A percentile compares a stretch with the other conserved stretches of the same genome.
These are phyloP conservation scores for Caradrina kadenii DNA, from an alignment of 2,888 invertebrate species.

Conservation along the genomic window DNA sequence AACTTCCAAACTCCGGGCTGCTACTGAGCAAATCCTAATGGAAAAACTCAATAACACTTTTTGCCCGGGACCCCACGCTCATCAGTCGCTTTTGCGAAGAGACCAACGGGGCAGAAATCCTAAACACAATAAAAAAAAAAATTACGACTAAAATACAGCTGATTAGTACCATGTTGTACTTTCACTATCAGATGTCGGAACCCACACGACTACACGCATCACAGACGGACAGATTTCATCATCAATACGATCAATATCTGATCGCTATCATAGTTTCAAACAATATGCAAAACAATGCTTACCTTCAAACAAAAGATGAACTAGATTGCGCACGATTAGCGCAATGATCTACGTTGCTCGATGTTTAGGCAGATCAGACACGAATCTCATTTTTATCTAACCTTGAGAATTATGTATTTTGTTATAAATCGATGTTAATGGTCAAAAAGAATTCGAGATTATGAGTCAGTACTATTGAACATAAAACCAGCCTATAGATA, in stretches of 20 bases:
- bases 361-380: background rate
- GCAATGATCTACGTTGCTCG: slow-evolving; percentile 28
- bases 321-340: slow-evolving; percentile 41
- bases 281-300: slow-evolving; percentile 48
- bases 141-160: background rate
- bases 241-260: slow-evolving; percentile 46
- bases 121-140: too few relatives aligned
- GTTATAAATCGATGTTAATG: background rate
- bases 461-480: too few relatives aligned
- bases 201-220: slow-evolving; percentile 21
- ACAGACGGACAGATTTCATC: slow-evolving; percentile 39
- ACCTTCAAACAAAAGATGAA: slow-evolving; percentile 48
- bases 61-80: too few relatives aligned
- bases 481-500: too few relatives aligned
- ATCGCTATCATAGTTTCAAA: slow-evolving; percentile 38
- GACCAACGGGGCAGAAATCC: too few relatives aligned
- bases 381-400: slow-evolving; percentile 17
- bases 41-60: too few relatives aligned
- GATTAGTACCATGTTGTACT: slow-evolving; percentile 27
- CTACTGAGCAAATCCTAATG: too few relatives aligned
- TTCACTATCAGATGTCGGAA: slow-evolving; percentile 23
- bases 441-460: too few relatives aligned
- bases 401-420: background rate
- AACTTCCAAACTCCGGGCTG: too few relatives aligned
- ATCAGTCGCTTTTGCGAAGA: too few relatives aligned